These are phyloP conservation scores for Ailurus styani DNA, from an alignment of 2,113 vertebrate genomes.

Conservation along the genomic window DNA sequence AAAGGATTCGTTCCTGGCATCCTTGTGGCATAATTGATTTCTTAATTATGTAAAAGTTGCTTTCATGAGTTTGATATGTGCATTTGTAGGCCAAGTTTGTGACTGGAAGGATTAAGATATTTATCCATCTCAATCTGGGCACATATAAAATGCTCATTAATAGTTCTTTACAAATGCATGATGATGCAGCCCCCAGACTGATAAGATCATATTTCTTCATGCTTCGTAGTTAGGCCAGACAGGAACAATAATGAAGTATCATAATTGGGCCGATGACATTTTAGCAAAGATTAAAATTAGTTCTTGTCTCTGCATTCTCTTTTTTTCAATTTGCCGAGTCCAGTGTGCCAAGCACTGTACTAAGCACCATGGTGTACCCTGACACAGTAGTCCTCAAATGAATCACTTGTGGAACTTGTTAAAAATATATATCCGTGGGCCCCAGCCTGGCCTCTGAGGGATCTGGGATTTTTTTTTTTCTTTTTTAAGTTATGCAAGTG, in stretches of 20 bases:
- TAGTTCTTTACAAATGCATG: constrained; percentile 39
- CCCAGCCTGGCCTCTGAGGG: background rate
- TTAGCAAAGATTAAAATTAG: constrained; percentile 40
- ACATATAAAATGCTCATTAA: constrained; percentile 66
- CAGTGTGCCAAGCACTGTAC: background rate
- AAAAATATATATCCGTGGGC: background rate
- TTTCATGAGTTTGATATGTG: constrained; percentile 51
- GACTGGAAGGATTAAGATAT: constrained; percentile 69
- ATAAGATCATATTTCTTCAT: constrained; percentile 72
- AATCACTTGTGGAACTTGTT: background rate
- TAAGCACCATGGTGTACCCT: background rate
- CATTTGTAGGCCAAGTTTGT: constrained; percentile 64
- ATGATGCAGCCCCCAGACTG: constrained; percentile 38
- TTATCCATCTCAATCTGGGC: constrained; percentile 56
- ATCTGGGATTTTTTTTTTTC: background rate
- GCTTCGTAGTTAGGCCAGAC: constrained; percentile 31
- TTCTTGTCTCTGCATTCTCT: constrained; percentile 21
- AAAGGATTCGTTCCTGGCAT: constrained; percentile 39
- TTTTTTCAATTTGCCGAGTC: constrained; percentile 46
- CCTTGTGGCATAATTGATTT: constrained; percentile 51
- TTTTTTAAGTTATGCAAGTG: background rate
- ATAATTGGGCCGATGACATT: constrained; percentile 71
- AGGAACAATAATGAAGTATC: constrained; percentile 48
- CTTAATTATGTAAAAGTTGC: constrained; percentile 66
- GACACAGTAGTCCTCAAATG: background rate